Evolutionary conservation across 2,888 invertebrate genomes (phyloP).

Genomic region (Epinotia bilunana): DNA sequence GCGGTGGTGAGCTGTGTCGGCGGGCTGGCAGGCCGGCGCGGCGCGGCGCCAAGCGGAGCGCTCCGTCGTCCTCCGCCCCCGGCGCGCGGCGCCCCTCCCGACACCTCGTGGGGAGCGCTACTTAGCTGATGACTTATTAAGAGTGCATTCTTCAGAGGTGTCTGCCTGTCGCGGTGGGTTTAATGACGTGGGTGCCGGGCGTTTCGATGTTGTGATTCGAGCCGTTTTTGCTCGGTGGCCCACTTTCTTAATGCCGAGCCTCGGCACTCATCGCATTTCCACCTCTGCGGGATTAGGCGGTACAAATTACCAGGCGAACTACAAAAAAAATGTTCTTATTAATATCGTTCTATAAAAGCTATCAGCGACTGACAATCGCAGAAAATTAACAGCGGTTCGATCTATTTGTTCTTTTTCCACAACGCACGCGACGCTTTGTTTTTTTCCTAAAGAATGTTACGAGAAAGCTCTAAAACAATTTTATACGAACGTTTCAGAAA

Average conservation of each 20-base stretch:
- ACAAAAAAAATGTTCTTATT: slow-evolving; percentile 2
- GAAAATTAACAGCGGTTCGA: slow-evolving; percentile 60
- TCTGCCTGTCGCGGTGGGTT: slow-evolving; percentile 78
- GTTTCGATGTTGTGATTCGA: slow-evolving; percentile 69
- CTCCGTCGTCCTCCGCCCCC: slow-evolving; percentile 48
- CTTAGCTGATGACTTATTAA: slow-evolving; percentile 85
- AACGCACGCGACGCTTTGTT: slow-evolving; percentile 60
- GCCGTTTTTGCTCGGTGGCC: slow-evolving; percentile 61
- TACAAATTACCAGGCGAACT: background rate
- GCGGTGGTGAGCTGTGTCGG: background rate
- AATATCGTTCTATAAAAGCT: slow-evolving; percentile 47
- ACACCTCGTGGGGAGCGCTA: slow-evolving; percentile 62
- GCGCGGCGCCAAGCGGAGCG: slow-evolving; percentile 36
- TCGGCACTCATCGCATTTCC: slow-evolving; percentile 32
- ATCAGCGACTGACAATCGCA: slow-evolving; percentile 51
- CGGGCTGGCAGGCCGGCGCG: background rate
- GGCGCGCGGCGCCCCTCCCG: slow-evolving; percentile 55
- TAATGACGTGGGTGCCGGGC: slow-evolving; percentile 78
- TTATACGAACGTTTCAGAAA: slow-evolving; percentile 48
- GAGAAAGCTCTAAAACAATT: slow-evolving; percentile 48
- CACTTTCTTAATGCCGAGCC: slow-evolving; percentile 66
- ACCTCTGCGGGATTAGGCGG: slow-evolving; percentile 16
- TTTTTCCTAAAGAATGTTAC: slow-evolving; percentile 44
- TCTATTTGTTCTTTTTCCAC: slow-evolving; percentile 61
- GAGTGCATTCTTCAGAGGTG: slow-evolving; percentile 84